Conservation (phyloP, 2,113 vertebrate species). For the Fulmarus glacialis region DNA sequence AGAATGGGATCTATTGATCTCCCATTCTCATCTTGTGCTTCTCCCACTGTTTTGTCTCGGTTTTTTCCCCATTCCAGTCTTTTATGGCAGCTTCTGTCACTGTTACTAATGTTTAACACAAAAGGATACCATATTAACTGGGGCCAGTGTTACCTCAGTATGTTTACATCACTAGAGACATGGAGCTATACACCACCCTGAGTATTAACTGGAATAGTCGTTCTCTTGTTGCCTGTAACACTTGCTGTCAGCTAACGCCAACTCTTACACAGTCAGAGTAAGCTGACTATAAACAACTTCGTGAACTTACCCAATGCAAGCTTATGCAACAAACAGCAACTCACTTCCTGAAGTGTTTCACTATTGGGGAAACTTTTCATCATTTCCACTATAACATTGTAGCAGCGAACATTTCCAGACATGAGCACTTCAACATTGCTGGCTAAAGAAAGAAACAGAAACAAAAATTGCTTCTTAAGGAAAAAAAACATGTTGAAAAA, state of each 20-base stretch:
- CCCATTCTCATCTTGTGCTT: background rate
- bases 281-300: background rate
- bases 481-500: too few species aligned
- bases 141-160: background rate
- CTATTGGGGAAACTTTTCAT: conserved; percentile 82
- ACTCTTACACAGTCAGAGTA: background rate
- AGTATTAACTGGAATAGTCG: background rate
- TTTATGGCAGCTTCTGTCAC: background rate
- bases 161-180: background rate
- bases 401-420: conserved; percentile 93
- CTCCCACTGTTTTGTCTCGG: background rate
- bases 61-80: accelerated
- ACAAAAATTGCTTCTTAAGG: background rate
- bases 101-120: background rate
- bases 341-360: conserved; percentile 88
- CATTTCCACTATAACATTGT: conserved; percentile 81
- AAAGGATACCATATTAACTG: background rate
- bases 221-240: background rate
- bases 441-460: conserved; percentile 74
- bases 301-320: conserved; percentile 87
- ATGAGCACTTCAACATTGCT: conserved; percentile 94
- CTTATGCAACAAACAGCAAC: conserved; percentile 87
- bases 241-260: background rate
- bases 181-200: background rate
- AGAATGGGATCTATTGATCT: background rate